phyloP scores from a whole-genome alignment of 2,888 invertebrate genomes.

The Bombyx huttoni region DNA sequence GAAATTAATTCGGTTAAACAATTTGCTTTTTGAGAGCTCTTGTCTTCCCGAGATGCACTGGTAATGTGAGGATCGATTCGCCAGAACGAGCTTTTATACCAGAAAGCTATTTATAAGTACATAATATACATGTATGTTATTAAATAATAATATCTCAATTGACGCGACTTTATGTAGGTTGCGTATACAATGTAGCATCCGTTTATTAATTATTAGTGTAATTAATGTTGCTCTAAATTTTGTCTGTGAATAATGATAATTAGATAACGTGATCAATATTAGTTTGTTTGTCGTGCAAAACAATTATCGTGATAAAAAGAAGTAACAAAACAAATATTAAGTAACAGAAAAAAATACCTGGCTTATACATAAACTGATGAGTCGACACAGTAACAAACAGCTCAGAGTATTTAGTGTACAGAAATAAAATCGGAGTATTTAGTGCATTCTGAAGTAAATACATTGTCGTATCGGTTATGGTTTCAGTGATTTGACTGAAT shows the following conservation, averaged over 20 bases:
- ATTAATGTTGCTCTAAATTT: neutral
- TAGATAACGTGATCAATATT: neutral
- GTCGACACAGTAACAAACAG: neutral
- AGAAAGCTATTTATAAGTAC: neutral
- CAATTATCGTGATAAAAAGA: neutral
- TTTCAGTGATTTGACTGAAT: neutral
- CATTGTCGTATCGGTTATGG: neutral
- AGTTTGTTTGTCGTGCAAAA: neutral
- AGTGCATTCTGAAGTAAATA: neutral
- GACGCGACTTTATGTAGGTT: neutral
- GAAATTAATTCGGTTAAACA: no score
- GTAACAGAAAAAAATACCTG: neutral
- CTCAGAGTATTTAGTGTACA: neutral
- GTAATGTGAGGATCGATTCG: neutral
- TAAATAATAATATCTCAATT: neutral
- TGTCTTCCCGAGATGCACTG: neutral
- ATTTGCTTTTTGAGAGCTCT: neutral
- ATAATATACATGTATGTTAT: neutral
- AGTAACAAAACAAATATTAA: neutral
- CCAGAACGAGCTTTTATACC: neutral
- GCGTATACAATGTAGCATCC: neutral
- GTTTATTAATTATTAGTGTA: neutral
- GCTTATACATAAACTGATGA: neutral
- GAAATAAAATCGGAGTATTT: neutral
- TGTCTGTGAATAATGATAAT: neutral